Conservation (phyloP, 2,113 vertebrate genomes). For the Rhinoderma darwinii region DNA sequence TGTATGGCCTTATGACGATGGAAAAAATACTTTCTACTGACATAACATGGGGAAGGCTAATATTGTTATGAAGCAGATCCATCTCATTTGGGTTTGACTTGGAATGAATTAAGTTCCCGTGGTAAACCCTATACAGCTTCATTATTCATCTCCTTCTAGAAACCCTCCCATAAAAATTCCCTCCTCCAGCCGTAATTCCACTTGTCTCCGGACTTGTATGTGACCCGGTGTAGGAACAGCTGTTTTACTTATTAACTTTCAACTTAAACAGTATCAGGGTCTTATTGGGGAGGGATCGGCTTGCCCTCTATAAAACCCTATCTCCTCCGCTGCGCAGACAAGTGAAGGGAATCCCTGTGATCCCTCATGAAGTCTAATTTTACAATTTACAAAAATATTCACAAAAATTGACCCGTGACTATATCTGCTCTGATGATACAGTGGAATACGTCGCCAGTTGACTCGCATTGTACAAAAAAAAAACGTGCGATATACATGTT, state of each 20-base stretch:
- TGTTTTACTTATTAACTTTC: constrained; percentile 56
- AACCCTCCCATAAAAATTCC: constrained; percentile 47
- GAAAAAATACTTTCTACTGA: neutral
- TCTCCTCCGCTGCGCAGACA: constrained; percentile 27
- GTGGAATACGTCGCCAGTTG: no score
- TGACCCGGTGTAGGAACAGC: constrained; percentile 43
- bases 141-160: constrained; percentile 24
- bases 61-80: neutral
- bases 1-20: neutral
- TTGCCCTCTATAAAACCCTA: constrained; percentile 32
- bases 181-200: constrained; percentile 36
- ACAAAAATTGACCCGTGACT: no score
- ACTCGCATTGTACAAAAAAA: no score
- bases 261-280: constrained; percentile 54
- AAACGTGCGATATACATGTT: no score
- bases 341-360: constrained; percentile 44
- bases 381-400: neutral
- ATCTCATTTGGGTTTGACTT: neutral
- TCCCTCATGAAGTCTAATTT: neutral
- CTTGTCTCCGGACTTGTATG: constrained; percentile 51
- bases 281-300: constrained; percentile 9
- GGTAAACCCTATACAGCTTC: neutral
- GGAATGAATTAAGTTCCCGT: neutral
- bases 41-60: neutral
- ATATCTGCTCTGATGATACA: no score